Evolutionary conservation across 2,888 invertebrate species (phyloP).

Genomic region (Dascillus cervinus): DNA sequence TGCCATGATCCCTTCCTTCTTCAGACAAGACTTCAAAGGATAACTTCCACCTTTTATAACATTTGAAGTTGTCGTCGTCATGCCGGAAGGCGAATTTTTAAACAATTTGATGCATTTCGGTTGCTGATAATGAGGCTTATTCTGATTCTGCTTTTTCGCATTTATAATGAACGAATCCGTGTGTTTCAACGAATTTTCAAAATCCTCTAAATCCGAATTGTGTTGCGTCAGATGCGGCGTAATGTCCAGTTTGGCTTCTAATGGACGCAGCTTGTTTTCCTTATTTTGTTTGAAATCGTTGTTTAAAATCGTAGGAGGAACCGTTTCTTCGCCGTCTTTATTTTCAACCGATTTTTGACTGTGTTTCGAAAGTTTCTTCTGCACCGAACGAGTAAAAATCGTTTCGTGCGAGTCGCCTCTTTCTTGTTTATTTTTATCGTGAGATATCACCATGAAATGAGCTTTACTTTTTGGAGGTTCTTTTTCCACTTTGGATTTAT

Average conservation of each 20-base stretch:
- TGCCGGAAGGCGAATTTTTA: conserved; percentile 7
- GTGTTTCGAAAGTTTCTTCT: neutral
- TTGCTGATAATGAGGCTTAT: conserved; percentile 27
- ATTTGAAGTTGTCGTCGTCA: conserved; percentile 9
- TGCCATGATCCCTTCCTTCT: conserved; percentile 6
- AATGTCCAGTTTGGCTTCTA: neutral
- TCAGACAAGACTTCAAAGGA: conserved; percentile 18
- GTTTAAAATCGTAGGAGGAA: neutral
- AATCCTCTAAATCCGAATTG: neutral
- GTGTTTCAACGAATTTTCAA: conserved; percentile 19
- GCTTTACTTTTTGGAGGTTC: conserved; percentile 9
- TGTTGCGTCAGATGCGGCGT: neutral
- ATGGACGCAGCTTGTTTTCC: neutral
- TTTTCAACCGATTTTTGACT: neutral
- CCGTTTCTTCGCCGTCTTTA: neutral
- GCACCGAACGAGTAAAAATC: neutral
- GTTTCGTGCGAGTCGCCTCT: neutral
- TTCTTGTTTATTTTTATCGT: conserved; percentile 9
- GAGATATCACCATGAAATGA: neutral
- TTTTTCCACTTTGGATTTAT: conserved; percentile 1
- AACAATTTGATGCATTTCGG: conserved; percentile 24
- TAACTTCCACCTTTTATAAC: conserved; percentile 15
- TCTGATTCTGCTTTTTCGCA: conserved; percentile 26
- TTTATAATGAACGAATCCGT: conserved; percentile 33
- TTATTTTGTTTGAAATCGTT: neutral